Base-by-base conservation (phyloP, 2,797 vertebrate genomes). In the Siniperca obscura region DNA sequence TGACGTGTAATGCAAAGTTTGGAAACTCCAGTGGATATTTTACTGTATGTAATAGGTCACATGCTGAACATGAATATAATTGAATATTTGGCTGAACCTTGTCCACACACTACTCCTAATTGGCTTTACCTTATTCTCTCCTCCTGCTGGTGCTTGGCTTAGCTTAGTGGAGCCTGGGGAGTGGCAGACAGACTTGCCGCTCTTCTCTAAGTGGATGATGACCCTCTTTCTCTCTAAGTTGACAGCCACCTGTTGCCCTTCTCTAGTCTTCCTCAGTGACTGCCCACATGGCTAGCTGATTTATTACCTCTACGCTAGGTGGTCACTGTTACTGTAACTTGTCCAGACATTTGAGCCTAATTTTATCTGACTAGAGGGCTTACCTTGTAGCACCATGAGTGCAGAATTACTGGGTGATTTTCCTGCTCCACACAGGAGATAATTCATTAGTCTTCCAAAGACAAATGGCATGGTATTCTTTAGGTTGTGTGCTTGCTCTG, bases 241-340 rank as follows among this genome's bases (percentile, higher is more conserved):
- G 27, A 92, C 91, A 89, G 82, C 87, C 93, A 95, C 90, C 95
- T 96, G 93, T 93, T 93, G 75, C 73, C 89, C 86, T 89, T 76
- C 82, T 87, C 92, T 82, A 61, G 79, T 83, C 81, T 78, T 70
- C 61, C 76, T 86, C 70, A 21, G 77, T 76, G 72, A 80, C 88
- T 75, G 80, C 87, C 81, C 34, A 56, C 48, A 46, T 78, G 87
- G 84, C 78, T 60, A 57, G 66, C 85, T 90, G 87, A 90, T 92
- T 91, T 90, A 91, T 90, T 89, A 86, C 75, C 84, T 87, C 61
- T 22, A 60, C 59, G 56, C 48, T 38, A 88, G 89, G 82, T 82
- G 91, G 83, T 86, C 93, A 89, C 81, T 67, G 83, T 91, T 89
- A 87, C 90, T 87, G 91, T 90, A 90, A 90, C 84, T 87, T 69